These are phyloP conservation scores for Aepyceros melampus DNA, from an alignment of 2,113 vertebrate genomes.

Conservation along the genomic window DNA sequence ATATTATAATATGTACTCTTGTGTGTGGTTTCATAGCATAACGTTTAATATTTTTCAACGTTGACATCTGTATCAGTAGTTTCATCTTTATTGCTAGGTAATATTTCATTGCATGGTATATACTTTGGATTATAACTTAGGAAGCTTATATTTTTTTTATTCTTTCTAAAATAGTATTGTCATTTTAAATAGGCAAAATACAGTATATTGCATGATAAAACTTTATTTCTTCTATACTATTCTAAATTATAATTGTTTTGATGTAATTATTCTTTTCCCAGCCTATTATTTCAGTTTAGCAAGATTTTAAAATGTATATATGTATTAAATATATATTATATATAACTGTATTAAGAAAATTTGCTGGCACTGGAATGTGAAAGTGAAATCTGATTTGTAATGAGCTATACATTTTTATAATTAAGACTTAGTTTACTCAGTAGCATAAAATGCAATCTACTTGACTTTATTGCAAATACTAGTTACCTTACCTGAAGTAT, in stretches of 20 bases:
- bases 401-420: not conserved
- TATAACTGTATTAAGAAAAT: not conserved
- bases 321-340: not conserved
- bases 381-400: not conserved
- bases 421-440: not conserved
- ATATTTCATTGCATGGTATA: not conserved
- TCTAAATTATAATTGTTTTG: not conserved
- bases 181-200: constrained; percentile 23
- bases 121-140: not conserved
- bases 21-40: not conserved
- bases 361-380: not conserved
- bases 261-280: not conserved
- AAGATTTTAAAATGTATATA: not conserved
- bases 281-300: not conserved
- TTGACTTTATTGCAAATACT: not conserved
- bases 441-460: not conserved
- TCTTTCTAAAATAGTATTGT: not conserved
- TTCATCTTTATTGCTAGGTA: not conserved
- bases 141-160: not conserved
- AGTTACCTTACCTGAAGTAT: constrained; percentile 22
- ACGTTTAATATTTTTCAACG: not conserved
- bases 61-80: not conserved
- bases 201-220: not conserved
- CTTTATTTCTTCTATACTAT: not conserved
- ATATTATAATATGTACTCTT: not conserved